Conservation (phyloP, 2,888 invertebrate genomes). For the Campoletis raptor region DNA sequence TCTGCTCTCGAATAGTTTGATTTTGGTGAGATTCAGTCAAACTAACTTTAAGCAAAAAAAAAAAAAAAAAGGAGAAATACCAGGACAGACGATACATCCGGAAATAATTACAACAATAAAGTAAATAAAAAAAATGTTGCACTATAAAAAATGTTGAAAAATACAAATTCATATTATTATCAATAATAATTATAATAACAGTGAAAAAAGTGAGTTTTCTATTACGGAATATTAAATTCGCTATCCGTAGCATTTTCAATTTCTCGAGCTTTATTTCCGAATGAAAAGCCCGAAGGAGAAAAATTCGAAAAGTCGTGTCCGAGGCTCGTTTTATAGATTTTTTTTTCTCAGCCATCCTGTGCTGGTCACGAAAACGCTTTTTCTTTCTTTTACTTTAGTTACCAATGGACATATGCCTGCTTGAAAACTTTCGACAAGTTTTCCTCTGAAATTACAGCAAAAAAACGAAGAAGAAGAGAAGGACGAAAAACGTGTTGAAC, state of each 20-base stretch:
- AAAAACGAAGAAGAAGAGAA: conserved; percentile 12
- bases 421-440: conserved; percentile 44
- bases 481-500: conserved; percentile 45
- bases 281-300: background rate
- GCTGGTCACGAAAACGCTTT: background rate
- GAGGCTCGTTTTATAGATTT: background rate
- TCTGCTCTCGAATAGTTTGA: background rate
- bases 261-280: background rate
- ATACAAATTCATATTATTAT: background rate
- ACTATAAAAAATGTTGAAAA: background rate
- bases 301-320: background rate
- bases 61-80: background rate
- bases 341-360: background rate
- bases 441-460: background rate
- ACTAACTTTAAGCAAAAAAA: background rate
- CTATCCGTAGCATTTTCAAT: no score
- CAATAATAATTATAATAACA: background rate
- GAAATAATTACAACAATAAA: background rate
- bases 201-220: no score
- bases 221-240: background rate
- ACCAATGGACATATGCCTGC: background rate
- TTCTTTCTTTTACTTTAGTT: background rate
- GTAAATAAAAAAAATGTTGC: background rate
- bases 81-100: background rate
- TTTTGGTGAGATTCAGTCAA: background rate